A percentile compares a stretch with the other conserved stretches of the same genome.
phyloP scores from a whole-genome alignment of 2,797 vertebrate genomes.

The Lepidocolaptes lacrymiger region DNA sequence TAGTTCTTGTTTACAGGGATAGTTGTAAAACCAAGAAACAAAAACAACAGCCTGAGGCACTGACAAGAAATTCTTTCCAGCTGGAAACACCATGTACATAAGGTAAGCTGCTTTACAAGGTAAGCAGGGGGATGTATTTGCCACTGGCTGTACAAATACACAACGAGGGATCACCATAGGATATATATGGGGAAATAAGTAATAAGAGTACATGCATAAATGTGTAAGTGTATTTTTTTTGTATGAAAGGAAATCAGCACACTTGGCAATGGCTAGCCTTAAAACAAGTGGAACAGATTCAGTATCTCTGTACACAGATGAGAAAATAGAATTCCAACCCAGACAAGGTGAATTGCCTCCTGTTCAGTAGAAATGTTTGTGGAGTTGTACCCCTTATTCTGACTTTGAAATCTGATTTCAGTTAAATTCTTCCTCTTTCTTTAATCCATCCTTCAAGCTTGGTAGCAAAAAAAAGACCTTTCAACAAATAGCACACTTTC shows the following conservation, averaged over 20 bases:
- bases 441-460: background rate
- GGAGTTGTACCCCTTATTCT: background rate
- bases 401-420: background rate
- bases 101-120: background rate
- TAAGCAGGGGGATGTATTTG: background rate
- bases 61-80: constrained; percentile 9
- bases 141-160: background rate
- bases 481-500: constrained; percentile 24
- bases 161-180: background rate
- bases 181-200: background rate
- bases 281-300: background rate
- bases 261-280: background rate
- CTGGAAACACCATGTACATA: background rate
- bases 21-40: constrained; percentile 23
- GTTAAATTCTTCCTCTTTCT: background rate
- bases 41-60: constrained; percentile 33
- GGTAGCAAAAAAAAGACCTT: constrained; percentile 18
- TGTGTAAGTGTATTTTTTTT: background rate
- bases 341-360: background rate
- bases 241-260: background rate
- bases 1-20: constrained; percentile 1
- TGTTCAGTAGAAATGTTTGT: background rate
- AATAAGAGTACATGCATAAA: background rate
- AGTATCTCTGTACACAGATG: background rate
- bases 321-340: background rate